Percentiles rank a stretch among this genome's conserved stretches.
Evolutionary conservation across 1,140 invertebrate genomes (phyloP).

Genomic region (Orchesella cincta): DNA sequence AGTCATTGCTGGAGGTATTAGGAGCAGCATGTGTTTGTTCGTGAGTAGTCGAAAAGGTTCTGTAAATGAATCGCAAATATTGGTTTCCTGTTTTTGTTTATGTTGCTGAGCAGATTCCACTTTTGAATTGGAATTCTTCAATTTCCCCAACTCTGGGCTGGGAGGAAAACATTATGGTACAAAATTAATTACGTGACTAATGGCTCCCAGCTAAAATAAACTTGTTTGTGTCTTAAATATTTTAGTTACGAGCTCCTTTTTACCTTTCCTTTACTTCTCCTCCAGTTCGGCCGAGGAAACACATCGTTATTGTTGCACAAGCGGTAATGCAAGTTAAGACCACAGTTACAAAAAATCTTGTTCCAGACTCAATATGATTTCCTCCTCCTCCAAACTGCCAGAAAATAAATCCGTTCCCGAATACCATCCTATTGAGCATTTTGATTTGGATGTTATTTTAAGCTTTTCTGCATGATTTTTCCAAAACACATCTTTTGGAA

Average conservation of each 20-base stretch:
- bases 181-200: too few relatives aligned
- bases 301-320: slow-evolving; percentile 69
- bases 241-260: too few relatives aligned
- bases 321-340: slow-evolving; percentile 68
- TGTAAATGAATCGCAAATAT: not conserved
- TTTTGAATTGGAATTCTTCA: not conserved
- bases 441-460: not conserved
- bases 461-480: not conserved
- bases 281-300: slow-evolving; percentile 68
- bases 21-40: slow-evolving; percentile 8
- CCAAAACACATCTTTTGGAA: not conserved
- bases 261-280: too few relatives aligned
- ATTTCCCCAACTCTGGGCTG: not conserved
- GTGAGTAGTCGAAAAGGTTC: not conserved
- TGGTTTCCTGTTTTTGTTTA: slow-evolving; percentile 2
- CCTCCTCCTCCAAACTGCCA: slow-evolving; percentile 81
- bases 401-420: slow-evolving; percentile 91
- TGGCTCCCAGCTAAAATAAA: too few relatives aligned
- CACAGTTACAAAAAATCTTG: slow-evolving; percentile 71
- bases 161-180: too few relatives aligned
- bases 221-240: too few relatives aligned
- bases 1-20: not conserved
- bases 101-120: too few relatives aligned
- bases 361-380: slow-evolving; percentile 65
- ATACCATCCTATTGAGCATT: slow-evolving; percentile 69